These are phyloP conservation scores for Pipra filicauda DNA, from an alignment of 2,113 vertebrate species.

Conservation along the genomic window DNA sequence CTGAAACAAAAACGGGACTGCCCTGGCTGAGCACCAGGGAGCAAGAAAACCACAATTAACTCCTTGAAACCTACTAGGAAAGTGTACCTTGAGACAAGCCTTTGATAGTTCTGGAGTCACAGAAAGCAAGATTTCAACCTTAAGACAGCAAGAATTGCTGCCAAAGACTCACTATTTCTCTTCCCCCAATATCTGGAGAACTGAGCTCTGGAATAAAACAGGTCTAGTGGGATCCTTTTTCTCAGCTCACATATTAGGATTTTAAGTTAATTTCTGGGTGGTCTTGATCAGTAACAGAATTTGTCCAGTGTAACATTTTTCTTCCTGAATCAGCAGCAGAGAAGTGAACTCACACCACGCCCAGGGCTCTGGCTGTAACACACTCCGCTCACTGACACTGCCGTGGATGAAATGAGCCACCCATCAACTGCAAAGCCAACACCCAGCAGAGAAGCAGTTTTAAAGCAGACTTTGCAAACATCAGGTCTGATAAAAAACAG, in stretches of 20 bases:
- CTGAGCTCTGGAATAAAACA: neutral
- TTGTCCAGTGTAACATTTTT: neutral
- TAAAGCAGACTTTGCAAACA: neutral
- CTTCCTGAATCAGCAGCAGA: neutral
- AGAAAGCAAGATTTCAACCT: neutral
- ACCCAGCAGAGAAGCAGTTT: neutral
- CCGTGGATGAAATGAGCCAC: neutral
- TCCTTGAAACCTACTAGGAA: neutral
- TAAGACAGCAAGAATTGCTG: neutral
- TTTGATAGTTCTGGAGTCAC: neutral
- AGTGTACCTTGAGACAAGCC: neutral
- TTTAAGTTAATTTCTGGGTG: neutral
- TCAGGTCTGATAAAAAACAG: neutral
- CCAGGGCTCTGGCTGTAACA: neutral
- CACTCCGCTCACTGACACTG: rapidly evolving
- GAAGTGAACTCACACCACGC: neutral
- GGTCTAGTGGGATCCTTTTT: neutral
- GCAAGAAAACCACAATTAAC: neutral
- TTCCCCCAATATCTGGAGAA: neutral
- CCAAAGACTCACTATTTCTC: neutral
- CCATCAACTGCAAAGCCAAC: neutral
- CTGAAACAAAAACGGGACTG: neutral
- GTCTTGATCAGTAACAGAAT: neutral
- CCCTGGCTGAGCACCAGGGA: neutral
- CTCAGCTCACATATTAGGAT: neutral